Percentiles rank a stretch among this genome's conserved stretches.
Evolutionary conservation across 2,888 invertebrate genomes (phyloP).

Genomic region (Synanthedon andrenaeformis): DNA sequence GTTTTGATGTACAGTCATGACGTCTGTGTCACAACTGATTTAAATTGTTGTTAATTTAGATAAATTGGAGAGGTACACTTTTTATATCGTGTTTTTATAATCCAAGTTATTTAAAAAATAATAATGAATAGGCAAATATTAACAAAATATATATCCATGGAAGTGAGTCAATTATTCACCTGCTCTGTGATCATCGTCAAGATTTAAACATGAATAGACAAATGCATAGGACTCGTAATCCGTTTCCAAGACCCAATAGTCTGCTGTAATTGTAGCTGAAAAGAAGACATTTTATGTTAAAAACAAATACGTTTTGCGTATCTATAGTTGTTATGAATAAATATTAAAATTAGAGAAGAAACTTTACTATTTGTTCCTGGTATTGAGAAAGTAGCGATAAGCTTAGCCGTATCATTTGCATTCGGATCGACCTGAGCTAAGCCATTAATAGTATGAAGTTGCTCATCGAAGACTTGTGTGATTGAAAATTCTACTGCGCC

Average conservation of each 20-base stretch:
- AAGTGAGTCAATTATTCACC: slow-evolving; percentile 22
- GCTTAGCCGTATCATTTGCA: slow-evolving; percentile 58
- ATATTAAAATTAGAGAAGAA: no score
- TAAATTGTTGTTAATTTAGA: no score
- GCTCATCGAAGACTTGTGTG: slow-evolving; percentile 13
- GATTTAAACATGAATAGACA: slow-evolving; percentile 74
- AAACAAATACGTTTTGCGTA: no score
- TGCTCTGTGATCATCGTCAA: slow-evolving; percentile 48
- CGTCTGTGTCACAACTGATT: no score
- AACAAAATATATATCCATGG: no score
- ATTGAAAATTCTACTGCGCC: slow-evolving; percentile 6
- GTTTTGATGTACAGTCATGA: no score
- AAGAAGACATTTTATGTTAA: slow-evolving; percentile 7
- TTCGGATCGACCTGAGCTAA: slow-evolving; percentile 30
- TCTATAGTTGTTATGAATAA: no score
- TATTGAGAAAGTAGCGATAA: slow-evolving; percentile 69
- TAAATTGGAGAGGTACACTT: no score
- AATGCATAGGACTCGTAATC: slow-evolving; percentile 74
- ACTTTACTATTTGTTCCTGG: slow-evolving; percentile 38
- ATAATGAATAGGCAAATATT: no score
- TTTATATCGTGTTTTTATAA: no score
- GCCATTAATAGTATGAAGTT: slow-evolving; percentile 39
- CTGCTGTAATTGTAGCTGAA: slow-evolving; percentile 25
- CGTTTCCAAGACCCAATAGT: slow-evolving; percentile 74
- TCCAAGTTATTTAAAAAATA: no score